phyloP scores from a whole-genome alignment of 2,113 vertebrate species.

The Miniopterus natalensis region DNA sequence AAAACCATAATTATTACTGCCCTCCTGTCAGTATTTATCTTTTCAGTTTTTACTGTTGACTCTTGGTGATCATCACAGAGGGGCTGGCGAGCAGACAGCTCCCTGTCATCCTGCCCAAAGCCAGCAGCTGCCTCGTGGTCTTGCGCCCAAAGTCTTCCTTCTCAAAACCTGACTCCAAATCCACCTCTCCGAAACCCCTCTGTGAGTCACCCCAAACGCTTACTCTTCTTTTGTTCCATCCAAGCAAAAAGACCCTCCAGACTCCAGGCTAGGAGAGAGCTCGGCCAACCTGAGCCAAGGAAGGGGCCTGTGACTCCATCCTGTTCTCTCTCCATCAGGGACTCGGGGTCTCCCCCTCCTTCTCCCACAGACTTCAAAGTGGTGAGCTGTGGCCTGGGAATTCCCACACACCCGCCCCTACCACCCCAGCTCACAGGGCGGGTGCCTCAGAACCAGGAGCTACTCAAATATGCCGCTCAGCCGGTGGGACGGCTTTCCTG shows the following conservation, averaged over 20 bases:
- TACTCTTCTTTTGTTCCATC: not conserved
- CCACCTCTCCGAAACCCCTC: not conserved
- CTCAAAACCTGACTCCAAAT: not conserved
- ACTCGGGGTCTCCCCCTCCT: not conserved
- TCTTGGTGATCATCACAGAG: not conserved
- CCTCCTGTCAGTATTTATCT: not conserved
- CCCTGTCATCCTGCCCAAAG: not conserved
- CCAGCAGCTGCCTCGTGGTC: rapidly evolving
- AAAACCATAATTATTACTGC: not conserved
- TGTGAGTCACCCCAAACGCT: not conserved
- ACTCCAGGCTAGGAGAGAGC: not conserved
- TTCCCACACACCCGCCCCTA: not conserved
- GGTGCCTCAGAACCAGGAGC: not conserved
- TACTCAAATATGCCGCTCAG: not conserved
- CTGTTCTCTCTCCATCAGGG: not conserved
- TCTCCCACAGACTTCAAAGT: not conserved
- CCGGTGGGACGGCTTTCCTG: not conserved
- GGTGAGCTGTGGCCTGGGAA: not conserved
- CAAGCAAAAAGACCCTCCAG: not conserved
- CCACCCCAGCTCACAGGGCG: not conserved
- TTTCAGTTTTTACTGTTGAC: slow-evolving; percentile 24
- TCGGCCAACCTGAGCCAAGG: not conserved
- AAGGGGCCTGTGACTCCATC: not conserved
- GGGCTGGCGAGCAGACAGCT: not conserved
- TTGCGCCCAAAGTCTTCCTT: rapidly evolving